Evolutionary conservation across 2,888 invertebrate genomes (phyloP).

Genomic region (Homarus gammarus): DNA sequence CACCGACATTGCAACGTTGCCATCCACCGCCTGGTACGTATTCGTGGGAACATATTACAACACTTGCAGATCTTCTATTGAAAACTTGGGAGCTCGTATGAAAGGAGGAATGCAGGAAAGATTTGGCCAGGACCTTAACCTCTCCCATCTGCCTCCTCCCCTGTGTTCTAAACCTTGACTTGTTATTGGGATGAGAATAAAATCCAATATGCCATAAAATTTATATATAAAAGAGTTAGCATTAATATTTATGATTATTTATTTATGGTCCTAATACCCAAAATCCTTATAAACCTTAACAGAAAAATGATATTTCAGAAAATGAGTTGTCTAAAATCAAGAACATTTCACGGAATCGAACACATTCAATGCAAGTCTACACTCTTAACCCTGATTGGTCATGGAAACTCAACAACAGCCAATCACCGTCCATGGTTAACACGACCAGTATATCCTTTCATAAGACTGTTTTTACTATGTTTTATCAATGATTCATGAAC

Average conservation of each 20-base stretch:
- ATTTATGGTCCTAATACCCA: neutral
- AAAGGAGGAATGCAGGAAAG: constrained; percentile 12
- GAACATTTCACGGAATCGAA: neutral
- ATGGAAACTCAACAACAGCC: neutral
- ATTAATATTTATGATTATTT: too few relatives aligned
- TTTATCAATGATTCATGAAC: neutral
- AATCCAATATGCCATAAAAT: neutral
- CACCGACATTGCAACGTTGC: neutral
- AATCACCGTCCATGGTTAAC: neutral
- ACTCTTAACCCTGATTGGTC: neutral
- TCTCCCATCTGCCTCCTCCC: neutral
- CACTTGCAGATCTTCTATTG: neutral
- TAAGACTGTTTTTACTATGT: neutral
- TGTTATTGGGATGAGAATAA: neutral
- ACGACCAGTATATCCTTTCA: neutral
- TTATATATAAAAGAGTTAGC: too few relatives aligned
- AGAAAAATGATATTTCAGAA: too few relatives aligned
- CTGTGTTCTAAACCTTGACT: neutral
- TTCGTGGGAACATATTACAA: neutral
- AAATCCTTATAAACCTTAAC: too few relatives aligned
- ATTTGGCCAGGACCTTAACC: neutral
- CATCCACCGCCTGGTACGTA: neutral
- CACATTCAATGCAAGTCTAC: neutral
- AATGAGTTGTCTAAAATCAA: too few relatives aligned
- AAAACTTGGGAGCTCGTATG: neutral